Conservation (phyloP, 2,113 vertebrate genomes). For the Tupaia chinensis region DNA sequence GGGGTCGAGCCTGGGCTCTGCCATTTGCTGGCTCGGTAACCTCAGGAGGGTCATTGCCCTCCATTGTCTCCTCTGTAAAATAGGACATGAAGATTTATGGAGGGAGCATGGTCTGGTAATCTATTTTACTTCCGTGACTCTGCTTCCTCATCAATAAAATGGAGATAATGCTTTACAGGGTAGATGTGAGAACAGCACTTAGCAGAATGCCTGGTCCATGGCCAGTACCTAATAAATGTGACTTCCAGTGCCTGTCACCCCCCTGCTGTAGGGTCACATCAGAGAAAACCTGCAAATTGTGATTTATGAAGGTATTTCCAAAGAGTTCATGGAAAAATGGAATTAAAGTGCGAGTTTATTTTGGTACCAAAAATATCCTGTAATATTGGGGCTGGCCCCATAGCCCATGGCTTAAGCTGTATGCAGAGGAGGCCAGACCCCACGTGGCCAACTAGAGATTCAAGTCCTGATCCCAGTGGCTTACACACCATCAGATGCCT, state of each 20-base stretch:
- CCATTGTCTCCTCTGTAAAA: slow-evolving; percentile 13
- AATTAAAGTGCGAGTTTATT: no score
- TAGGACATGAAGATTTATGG: not conserved
- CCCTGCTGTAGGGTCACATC: slow-evolving; percentile 3
- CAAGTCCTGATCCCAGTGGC: no score
- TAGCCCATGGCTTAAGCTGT: no score
- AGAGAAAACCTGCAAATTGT: not conserved
- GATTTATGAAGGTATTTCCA: not conserved
- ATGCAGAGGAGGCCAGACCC: no score
- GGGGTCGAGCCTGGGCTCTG: not conserved
- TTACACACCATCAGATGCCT: no score
- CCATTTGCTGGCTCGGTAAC: not conserved
- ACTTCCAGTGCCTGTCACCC: not conserved
- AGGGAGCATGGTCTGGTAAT: not conserved
- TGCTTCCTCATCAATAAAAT: not conserved
- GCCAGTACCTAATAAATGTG: not conserved
- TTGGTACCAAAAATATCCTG: no score
- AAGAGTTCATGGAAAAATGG: no score
- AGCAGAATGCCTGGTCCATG: not conserved
- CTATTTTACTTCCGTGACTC: not conserved
- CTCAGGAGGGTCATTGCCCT: not conserved
- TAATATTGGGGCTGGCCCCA: no score
- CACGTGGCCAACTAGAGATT: no score
- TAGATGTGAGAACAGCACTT: not conserved
- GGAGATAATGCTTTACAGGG: not conserved